Conservation (phyloP, 2,797 vertebrate genomes). For the Gouania willdenowi region DNA sequence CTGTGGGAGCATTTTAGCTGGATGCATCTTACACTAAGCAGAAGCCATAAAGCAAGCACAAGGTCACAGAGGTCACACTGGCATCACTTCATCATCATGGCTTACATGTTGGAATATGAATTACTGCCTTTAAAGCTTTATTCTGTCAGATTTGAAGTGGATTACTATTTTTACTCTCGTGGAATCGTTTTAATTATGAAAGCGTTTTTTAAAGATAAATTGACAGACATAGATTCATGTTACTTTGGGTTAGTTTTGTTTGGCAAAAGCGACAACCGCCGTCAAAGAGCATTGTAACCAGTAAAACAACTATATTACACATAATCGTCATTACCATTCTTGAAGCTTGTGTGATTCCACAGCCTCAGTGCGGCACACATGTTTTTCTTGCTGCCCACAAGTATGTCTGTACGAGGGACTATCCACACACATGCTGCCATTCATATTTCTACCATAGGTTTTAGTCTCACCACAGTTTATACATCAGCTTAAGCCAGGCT, state of each 20-base stretch:
- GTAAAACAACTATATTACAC: constrained; percentile 75
- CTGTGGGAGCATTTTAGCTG: constrained; percentile 66
- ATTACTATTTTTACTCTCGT: constrained; percentile 42
- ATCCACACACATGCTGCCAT: constrained; percentile 72
- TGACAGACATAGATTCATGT: constrained; percentile 22
- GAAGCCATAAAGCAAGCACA: constrained; percentile 60
- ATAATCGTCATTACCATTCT: constrained; percentile 93
- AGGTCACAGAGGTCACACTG: constrained; percentile 59
- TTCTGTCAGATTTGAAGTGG: constrained; percentile 41
- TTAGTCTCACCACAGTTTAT: constrained; percentile 73
- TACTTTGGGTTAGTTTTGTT: constrained; percentile 53
- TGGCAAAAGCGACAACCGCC: constrained; percentile 50
- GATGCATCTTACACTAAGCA: constrained; percentile 71
- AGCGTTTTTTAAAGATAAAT: constrained; percentile 33
- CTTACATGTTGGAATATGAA: constrained; percentile 56
- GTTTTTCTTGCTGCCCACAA: constrained; percentile 85
- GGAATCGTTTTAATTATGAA: constrained; percentile 27
- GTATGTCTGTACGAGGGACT: constrained; percentile 83
- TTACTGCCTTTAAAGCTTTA: constrained; percentile 37
- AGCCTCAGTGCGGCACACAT: constrained; percentile 79
- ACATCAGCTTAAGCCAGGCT: constrained; percentile 57
- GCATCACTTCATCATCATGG: constrained; percentile 56
- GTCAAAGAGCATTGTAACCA: constrained; percentile 47
- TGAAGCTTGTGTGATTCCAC: constrained; percentile 84
- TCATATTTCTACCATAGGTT: constrained; percentile 83